Evolutionary conservation across 2,113 vertebrate species (phyloP), one percentile per base, ranked within the genome.

Genomic region (Malurus alboscapulatus): DNA sequence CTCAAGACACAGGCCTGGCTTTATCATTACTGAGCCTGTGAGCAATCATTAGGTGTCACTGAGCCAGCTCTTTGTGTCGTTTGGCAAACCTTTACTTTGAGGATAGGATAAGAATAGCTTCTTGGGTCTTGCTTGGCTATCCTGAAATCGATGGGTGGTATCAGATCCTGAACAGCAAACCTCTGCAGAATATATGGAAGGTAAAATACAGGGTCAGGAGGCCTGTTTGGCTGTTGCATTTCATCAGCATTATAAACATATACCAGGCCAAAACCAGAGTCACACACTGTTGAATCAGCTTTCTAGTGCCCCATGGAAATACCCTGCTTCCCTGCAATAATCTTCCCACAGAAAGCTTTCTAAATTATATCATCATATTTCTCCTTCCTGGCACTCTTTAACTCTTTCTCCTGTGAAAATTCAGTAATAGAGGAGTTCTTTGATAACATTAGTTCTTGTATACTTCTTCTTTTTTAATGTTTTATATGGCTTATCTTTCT

Each of bases 1-100:
- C 76, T 38, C 75, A 94, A 96, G 94, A 75, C 69, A 84, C 12
- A 62, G 92, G 30, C 38, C 25, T 59, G 29, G 21, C 24, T 72
- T 74, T 69, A 50, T 72, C n/a, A 44, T 94, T 94, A 88, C 42
- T 90, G 73, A 92, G 62, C 10, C 68, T 79, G 24, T 83, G 48
- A 93, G 63, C 17, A 87, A 63, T 94, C 89, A 84, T 89, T 78
- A 93, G 34, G 30, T 95, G 38, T 84, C 85, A 86, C 55, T 16
- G 34, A 94, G 88, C 20, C 62, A 75, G n/a, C 48, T 92, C 57
- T 76, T 81, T 1, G 0, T 79, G 81, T 25, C 45, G 32, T 87
- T 91, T 93, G 65, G 85, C 81, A 92, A 91, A 76, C 68, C 53
- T 86, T 93, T 44, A 20, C 20, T 85, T 51, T 40, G 47, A 53